A percentile compares a stretch with the other conserved stretches of the same genome.
These are phyloP conservation scores for Barnardius zonarius DNA, from an alignment of 2,113 vertebrate species.

Conservation along the genomic window DNA sequence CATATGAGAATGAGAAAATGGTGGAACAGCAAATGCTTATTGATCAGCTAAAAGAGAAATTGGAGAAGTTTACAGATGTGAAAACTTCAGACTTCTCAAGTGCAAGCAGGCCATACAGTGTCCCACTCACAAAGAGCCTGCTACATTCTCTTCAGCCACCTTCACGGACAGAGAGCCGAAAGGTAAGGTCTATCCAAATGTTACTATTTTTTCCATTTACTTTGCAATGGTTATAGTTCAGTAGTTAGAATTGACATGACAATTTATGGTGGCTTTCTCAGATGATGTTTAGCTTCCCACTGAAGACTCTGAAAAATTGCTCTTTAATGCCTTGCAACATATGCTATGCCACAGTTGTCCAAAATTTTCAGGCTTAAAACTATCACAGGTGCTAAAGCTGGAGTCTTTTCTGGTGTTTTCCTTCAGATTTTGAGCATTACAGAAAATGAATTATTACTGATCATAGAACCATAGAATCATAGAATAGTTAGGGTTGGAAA, in stretches of 20 bases:
- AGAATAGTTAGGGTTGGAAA: no score
- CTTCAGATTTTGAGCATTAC: not conserved
- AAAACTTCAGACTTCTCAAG: conserved; percentile 28
- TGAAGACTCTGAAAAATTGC: not conserved
- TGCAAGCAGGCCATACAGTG: conserved; percentile 75
- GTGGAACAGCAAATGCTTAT: conserved; percentile 86
- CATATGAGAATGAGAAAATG: conserved; percentile 83
- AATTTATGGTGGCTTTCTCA: not conserved
- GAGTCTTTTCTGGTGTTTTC: not conserved
- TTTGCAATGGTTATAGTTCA: not conserved
- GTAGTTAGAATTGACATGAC: not conserved
- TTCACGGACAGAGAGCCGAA: conserved; percentile 55
- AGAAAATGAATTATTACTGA: not conserved
- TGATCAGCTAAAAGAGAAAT: conserved; percentile 75
- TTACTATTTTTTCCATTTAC: not conserved
- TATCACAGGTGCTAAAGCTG: not conserved
- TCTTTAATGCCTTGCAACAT: not conserved
- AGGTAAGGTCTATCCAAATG: conserved; percentile 70
- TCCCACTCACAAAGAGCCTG: conserved; percentile 70
- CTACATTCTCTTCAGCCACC: conserved; percentile 24
- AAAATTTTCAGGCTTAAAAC: not conserved
- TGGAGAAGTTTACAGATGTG: conserved; percentile 54
- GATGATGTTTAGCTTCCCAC: not conserved
- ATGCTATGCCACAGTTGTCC: not conserved
- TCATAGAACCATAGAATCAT: no score